Conservation (phyloP, 2,797 vertebrate species). For the Protosalanx chinensis region DNA sequence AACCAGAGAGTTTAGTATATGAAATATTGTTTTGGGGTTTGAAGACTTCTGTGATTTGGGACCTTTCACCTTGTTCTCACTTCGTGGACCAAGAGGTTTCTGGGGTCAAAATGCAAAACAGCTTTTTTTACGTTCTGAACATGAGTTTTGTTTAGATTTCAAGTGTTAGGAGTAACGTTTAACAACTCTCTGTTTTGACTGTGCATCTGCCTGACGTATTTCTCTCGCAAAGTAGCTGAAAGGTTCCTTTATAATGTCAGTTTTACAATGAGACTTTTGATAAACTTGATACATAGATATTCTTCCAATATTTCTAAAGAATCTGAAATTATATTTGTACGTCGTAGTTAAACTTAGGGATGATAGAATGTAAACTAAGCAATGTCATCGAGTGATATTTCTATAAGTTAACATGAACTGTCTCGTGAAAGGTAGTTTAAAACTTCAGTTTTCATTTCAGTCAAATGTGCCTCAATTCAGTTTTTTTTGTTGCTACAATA, state of each 20-base stretch:
- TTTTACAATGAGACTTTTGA: constrained; percentile 23
- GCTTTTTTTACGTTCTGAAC: background rate
- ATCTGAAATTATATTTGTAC: constrained; percentile 6
- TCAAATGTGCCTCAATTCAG: constrained; percentile 29
- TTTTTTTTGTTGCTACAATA: constrained; percentile 32
- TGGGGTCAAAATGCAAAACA: constrained; percentile 46
- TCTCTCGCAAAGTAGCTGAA: constrained; percentile 19
- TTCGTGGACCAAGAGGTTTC: constrained; percentile 60
- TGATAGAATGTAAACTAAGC: constrained; percentile 30
- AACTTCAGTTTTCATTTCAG: constrained; percentile 40
- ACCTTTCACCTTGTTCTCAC: constrained; percentile 39
- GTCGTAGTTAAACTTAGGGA: constrained; percentile 17
- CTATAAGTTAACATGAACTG: constrained; percentile 28
- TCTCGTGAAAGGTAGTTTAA: constrained; percentile 31
- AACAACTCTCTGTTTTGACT: constrained; percentile 23
- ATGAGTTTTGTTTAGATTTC: background rate
- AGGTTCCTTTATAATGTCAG: constrained; percentile 16
- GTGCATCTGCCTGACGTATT: constrained; percentile 20
- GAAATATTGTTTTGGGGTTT: constrained; percentile 46
- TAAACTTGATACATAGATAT: constrained; percentile 22
- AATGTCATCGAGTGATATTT: constrained; percentile 10
- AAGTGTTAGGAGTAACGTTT: background rate
- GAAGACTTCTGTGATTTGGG: constrained; percentile 41
- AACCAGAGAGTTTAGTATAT: constrained; percentile 44
- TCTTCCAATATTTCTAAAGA: constrained; percentile 25